phyloP scores from a whole-genome alignment of 2,797 vertebrate genomes.

The Picus viridis region DNA sequence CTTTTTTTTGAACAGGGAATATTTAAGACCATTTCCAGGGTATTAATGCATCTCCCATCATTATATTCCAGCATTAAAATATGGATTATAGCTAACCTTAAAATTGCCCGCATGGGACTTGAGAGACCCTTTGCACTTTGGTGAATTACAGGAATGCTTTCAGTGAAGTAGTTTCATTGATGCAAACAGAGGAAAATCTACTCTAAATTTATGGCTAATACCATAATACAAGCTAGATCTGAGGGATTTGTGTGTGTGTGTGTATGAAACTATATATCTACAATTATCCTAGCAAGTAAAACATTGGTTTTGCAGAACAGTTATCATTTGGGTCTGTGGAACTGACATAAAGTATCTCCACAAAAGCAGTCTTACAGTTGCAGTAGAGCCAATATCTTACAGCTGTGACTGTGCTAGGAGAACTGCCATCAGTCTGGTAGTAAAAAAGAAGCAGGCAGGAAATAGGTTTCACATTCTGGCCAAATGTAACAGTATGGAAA shows the following conservation, averaged over 20 bases:
- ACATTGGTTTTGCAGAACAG: not conserved
- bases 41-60: conserved; percentile 2
- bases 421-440: conserved; percentile 53
- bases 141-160: conserved; percentile 23
- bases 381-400: conserved; percentile 57
- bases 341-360: conserved; percentile 25
- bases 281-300: conserved; percentile 13
- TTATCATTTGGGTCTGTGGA: conserved; percentile 52
- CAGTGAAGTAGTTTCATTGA: conserved; percentile 13
- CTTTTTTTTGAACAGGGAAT: not conserved
- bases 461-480: conserved; percentile 58
- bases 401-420: conserved; percentile 58
- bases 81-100: conserved; percentile 17
- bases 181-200: not conserved
- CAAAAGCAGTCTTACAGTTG: conserved; percentile 23
- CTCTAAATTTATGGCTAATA: conserved; percentile 11
- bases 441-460: conserved; percentile 71
- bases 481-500: conserved; percentile 63
- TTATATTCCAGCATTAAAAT: conserved; percentile 21
- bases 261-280: not conserved
- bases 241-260: not conserved
- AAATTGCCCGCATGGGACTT: not conserved
- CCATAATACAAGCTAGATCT: not conserved
- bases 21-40: not conserved
- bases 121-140: conserved; percentile 14